A percentile compares a stretch with the other conserved stretches of the same genome.
Conservation (phyloP, 2,113 vertebrate species). For the Trogon melanurus region DNA sequence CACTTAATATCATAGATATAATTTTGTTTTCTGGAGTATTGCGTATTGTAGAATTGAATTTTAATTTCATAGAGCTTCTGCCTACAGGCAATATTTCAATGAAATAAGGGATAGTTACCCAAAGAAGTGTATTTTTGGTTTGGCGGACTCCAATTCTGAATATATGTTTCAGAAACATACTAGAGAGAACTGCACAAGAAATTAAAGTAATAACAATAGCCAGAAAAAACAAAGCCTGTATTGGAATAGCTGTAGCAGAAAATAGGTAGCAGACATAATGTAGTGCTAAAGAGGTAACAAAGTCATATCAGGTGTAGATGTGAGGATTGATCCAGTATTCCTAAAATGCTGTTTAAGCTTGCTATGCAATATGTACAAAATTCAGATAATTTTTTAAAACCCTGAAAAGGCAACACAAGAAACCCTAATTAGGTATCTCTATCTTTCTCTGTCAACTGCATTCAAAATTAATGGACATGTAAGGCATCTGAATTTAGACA, state of each 20-base stretch:
- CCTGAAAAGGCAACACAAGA: neutral
- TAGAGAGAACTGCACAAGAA: neutral
- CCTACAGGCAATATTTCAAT: neutral
- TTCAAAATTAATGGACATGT: neutral
- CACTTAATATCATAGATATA: neutral
- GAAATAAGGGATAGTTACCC: neutral
- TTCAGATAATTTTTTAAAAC: neutral
- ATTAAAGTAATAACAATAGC: neutral
- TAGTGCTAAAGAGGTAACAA: neutral
- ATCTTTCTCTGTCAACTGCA: neutral
- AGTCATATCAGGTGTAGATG: neutral
- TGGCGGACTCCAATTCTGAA: neutral
- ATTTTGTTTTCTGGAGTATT: slow-evolving; percentile 3
- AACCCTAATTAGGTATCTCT: neutral
- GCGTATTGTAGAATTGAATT: neutral
- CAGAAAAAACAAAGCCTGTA: neutral
- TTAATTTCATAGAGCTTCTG: neutral
- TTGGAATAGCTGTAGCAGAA: neutral
- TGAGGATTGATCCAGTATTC: neutral
- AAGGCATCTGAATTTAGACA: neutral
- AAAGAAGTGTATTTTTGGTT: neutral
- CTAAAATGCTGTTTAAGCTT: neutral
- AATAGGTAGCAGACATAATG: neutral
- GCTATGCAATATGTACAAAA: neutral
- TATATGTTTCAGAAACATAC: neutral